Evolutionary conservation across 2,888 invertebrate species (phyloP), one percentile per base, ranked within the genome.

Genomic region (Folsomia manolachei): DNA sequence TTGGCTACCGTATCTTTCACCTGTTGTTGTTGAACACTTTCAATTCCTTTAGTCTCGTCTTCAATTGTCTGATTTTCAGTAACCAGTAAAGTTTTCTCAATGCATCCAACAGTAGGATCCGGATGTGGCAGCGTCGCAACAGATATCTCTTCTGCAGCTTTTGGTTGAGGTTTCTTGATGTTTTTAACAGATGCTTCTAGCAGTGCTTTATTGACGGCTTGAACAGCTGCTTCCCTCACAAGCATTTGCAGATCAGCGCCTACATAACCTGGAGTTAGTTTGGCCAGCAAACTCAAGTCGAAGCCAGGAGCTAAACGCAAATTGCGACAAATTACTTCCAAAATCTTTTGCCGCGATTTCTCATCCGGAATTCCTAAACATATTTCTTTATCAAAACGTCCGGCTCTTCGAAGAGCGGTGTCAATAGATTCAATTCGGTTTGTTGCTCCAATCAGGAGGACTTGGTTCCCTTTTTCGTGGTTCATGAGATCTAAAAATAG

Each of bases 391-490:
- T 96, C 97, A 82, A 98, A 95, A 52, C 97, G 89, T 1, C 96
- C 97, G 4, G 95, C 93, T 79, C 96, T 87, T 79, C 98, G 88
- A 71, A 99, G 85, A 9, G 95, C 94, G 25, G 96, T 94, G 84
- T 99, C 98, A 65, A 99, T 86, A 0, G 92, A 87, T 84, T 98
- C 97, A 0, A 95, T 93, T 73, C 94, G 89, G 83, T 94, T 97
- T 51, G 98, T 97, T 0, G 98, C 96, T n/a, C 95, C 98, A 81
- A 99, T 89, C 19, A 99, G 90, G 73, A 97, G 84, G 1, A 95
- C 89, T 75, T 88, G 87, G 27, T 87, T 86, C 71, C 88, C 89
- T 77, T 84, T 85, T 77, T 87, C 86, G 63, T 85, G 86, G 61
- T 84, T 83, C 75, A 83, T 84, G 69, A 88, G 82, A 79, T 87